A percentile compares a stretch with the other conserved stretches of the same genome.
phyloP scores from a whole-genome alignment of 2,113 vertebrate genomes.

The Coturnix japonica region DNA sequence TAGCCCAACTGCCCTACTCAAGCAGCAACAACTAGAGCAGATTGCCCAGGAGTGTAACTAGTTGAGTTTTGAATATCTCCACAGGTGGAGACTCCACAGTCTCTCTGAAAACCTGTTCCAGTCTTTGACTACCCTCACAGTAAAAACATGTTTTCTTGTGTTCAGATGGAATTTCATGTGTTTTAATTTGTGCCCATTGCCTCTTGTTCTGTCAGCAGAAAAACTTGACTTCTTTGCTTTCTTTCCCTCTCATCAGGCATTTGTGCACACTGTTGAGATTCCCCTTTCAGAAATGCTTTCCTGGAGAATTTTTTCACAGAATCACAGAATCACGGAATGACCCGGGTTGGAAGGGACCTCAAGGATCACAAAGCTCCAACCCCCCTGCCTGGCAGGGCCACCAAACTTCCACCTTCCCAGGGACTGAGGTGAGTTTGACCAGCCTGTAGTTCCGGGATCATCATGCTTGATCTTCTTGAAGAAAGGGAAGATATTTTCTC shows the following conservation, averaged over 20 bases:
- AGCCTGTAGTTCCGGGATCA: not conserved
- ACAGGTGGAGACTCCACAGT: not conserved
- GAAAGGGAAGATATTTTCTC: not conserved
- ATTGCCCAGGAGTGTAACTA: not conserved
- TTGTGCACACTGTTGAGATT: not conserved
- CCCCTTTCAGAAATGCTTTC: not conserved
- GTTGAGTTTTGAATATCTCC: not conserved
- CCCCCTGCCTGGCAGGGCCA: too few species aligned
- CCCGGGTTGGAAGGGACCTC: too few species aligned
- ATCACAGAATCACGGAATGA: too few species aligned
- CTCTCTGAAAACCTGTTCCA: not conserved
- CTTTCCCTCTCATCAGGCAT: not conserved
- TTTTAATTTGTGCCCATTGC: not conserved
- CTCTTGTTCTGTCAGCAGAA: not conserved
- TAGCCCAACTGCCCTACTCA: not conserved
- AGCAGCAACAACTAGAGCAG: not conserved
- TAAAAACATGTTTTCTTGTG: not conserved
- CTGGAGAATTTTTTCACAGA: not conserved
- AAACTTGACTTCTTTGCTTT: not conserved
- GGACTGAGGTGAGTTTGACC: not conserved
- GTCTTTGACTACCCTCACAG: not conserved
- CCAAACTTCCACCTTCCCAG: not conserved
- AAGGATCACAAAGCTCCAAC: too few species aligned
- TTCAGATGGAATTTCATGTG: not conserved
- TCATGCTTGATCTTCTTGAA: not conserved